Evolutionary conservation across 2,113 vertebrate species (phyloP).

Genomic region (Microcebus griseorufus): DNA sequence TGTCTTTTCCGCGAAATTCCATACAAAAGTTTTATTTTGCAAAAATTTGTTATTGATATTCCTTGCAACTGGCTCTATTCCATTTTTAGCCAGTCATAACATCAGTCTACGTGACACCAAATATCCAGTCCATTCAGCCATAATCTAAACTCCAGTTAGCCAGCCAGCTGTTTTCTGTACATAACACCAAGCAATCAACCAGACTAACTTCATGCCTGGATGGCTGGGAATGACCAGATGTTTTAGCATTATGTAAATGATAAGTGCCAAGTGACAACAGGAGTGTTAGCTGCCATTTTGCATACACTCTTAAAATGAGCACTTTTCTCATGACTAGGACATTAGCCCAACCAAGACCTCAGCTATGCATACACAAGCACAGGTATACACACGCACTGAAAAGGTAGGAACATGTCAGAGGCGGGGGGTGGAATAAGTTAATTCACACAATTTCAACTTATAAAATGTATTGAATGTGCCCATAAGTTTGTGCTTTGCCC

Average conservation of each 20-base stretch:
- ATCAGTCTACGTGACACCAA: conserved; percentile 31
- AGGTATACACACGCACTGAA: neutral
- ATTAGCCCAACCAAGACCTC: neutral
- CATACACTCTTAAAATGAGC: conserved; percentile 11
- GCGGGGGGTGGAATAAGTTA: neutral
- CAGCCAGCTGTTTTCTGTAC: conserved; percentile 64
- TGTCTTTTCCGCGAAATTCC: conserved; percentile 23
- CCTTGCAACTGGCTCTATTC: conserved; percentile 34
- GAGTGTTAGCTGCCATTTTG: conserved; percentile 25
- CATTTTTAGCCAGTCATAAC: conserved; percentile 55
- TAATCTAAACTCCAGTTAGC: conserved; percentile 50
- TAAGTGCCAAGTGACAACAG: conserved; percentile 25
- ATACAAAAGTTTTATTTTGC: conserved; percentile 26
- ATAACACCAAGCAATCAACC: conserved; percentile 27
- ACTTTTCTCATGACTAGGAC: neutral
- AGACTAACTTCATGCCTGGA: conserved; percentile 19
- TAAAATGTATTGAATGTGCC: neutral
- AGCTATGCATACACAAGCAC: neutral
- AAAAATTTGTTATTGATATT: conserved; percentile 20
- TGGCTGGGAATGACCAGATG: conserved; percentile 38
- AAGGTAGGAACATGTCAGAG: neutral
- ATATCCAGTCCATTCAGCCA: conserved; percentile 15
- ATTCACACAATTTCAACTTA: neutral
- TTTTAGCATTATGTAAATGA: conserved; percentile 32
- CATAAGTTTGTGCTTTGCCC: neutral